phyloP scores from a whole-genome alignment of 2,888 invertebrate genomes.

The Leptogaster cylindrica region DNA sequence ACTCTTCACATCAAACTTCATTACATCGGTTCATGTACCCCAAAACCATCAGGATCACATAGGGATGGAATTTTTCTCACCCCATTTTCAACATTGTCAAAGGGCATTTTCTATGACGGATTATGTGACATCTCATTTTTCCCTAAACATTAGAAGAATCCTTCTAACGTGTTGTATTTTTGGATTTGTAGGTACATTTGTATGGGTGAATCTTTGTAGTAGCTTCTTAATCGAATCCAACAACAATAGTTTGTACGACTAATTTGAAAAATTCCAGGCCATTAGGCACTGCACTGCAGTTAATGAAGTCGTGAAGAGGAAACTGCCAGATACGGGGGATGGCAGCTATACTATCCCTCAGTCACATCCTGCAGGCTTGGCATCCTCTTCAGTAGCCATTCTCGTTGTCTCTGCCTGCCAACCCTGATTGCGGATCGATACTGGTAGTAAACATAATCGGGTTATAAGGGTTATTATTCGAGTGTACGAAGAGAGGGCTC shows the following conservation, averaged over 20 bases:
- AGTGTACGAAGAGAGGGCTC: constrained; percentile 8
- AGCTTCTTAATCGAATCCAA: constrained; percentile 22
- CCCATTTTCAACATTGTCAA: constrained; percentile 1
- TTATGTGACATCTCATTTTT: constrained; percentile 38
- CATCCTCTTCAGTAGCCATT: constrained; percentile 41
- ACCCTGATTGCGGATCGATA: constrained; percentile 10
- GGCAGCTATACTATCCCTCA: constrained; percentile 50
- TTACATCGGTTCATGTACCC: constrained; percentile 2
- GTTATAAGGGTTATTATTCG: constrained; percentile 37
- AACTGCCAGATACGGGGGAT: constrained; percentile 49
- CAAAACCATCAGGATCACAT: neutral
- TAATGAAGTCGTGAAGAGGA: constrained; percentile 40
- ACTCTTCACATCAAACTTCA: constrained; percentile 18
- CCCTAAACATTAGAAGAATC: neutral
- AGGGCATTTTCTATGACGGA: constrained; percentile 41
- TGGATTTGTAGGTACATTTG: too few species aligned
- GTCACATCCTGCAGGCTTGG: constrained; percentile 40
- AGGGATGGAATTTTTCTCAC: neutral
- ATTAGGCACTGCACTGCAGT: constrained; percentile 35
- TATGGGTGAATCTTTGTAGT: too few species aligned
- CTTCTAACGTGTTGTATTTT: constrained; percentile 11
- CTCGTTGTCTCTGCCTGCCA: constrained; percentile 10
- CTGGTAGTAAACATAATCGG: constrained; percentile 28
- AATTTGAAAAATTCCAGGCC: constrained; percentile 42
- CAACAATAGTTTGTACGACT: constrained; percentile 38